Base-by-base conservation (phyloP, 2,797 vertebrate species). In the Scolopax bukidnonensis region DNA sequence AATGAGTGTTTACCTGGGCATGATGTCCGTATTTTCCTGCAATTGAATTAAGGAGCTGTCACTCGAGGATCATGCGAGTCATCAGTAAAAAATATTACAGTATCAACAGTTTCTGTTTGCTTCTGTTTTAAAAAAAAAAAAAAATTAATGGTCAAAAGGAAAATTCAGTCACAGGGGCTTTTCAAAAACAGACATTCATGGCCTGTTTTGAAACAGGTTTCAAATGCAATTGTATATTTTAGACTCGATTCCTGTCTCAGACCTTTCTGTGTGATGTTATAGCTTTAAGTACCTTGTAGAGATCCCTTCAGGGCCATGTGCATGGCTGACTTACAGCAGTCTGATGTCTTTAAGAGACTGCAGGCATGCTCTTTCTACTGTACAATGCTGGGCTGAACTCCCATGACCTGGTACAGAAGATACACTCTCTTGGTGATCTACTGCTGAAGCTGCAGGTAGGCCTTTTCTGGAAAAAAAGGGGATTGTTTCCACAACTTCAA, bases 351-450 rank as follows among this genome's bases (percentile, higher is more conserved):
- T 75, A 95, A 95, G 96, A 95, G 92, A 95, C 97, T 91, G 76
- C 81, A 90, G 93, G 89, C 95, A 47, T 92, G 92, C 78, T 95
- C 90, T 97, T 97, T 96, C 95, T 96, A 89, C 92, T 91, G 77
- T 95, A 96, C 93, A 96, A 71, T 83, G 95, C 84, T 48, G 78
- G 69, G 50, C 83, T 97, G 96, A 97, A 97, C 96, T 97, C 94
- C 96, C 69, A 73, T 97, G 97, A 97, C 95, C 97, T 88, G 79
- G 67, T 86, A 96, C 81, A 96, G 96, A 97, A 95, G 85, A 89
- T 65, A 90, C 28, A n/a, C 68, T 97, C 75, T 97, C 89, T 84
- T 94, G 89, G 91, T 90, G 93, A 96, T 97, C 92, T 53, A 38
- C 71, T 87, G 90, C 87, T 92, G 92, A 96, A 94, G 92, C 89